phyloP scores from a whole-genome alignment of 2,113 vertebrate genomes.

The Acanthochromis polyacanthus region DNA sequence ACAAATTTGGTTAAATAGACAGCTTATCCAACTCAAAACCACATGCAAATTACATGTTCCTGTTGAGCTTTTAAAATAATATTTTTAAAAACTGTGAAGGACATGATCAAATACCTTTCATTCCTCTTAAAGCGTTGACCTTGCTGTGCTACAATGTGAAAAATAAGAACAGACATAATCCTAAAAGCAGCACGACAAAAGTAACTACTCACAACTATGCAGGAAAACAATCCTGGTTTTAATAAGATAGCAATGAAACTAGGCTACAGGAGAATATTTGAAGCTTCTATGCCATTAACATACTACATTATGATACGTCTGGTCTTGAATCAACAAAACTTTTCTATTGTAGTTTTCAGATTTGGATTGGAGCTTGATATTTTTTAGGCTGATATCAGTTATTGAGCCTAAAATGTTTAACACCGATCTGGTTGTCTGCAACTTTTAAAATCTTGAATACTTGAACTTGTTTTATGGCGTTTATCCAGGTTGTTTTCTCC shows the following conservation, averaged over 20 bases:
- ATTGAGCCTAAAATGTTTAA: too few relatives aligned
- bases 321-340: neutral
- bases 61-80: neutral
- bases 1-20: neutral
- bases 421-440: too few relatives aligned
- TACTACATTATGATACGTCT: neutral
- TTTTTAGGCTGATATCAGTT: too few relatives aligned
- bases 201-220: neutral
- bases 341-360: neutral
- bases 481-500: too few relatives aligned
- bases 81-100: neutral
- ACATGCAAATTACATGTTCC: neutral
- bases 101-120: neutral
- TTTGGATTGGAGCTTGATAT: too few relatives aligned
- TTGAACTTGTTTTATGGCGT: too few relatives aligned
- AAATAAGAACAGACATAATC: neutral
- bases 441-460: too few relatives aligned
- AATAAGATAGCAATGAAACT: constrained; percentile 9
- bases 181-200: neutral
- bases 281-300: neutral
- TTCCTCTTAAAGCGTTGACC: neutral
- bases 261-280: neutral
- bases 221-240: neutral
- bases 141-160: neutral
- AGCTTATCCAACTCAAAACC: neutral